Evolutionary conservation across 2,113 vertebrate species (phyloP), one percentile per base, ranked within the genome.

Genomic region (Myrmecophaga tridactyla): DNA sequence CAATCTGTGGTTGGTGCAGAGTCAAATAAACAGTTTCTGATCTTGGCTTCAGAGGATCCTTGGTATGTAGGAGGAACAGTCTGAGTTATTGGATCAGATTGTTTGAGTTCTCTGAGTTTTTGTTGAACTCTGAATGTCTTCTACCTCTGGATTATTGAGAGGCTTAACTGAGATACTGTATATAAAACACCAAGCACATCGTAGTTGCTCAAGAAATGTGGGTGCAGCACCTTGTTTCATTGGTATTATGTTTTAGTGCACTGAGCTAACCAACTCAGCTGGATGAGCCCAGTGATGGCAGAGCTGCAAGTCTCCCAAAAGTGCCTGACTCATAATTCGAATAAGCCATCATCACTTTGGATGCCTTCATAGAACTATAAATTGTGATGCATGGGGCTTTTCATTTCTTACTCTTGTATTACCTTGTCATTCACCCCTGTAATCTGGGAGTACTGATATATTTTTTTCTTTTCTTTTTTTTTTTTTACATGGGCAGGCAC

Each of bases 81-180:
- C 62, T 69, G 63, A 77, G 31, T 87, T 70, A 41, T 83, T 34
- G 62, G 65, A 77, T 65, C n/a, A 56, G 81, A 84, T 93, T 53
- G 76, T 69, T 83, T 96, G 41, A 80, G 43, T 60, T 62, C 72
- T 80, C 58, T 53, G 85, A 80, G 39, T 12, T 84, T 73, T 27
- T 56, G 46, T 48, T 82, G 88, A n/a, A 84, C 80, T 87, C 53
- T 11, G 53, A 96, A 39, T 70, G 77, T 53, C 89, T 92, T 46
- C 36, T 53, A 83, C 31, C 7, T 72, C 1, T 4, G 51, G 88
- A n/a, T n/a, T 78, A 11, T 39, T 58, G 27, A 25, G 53, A 95
- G 65, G 81, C 31, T 94, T 85, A 60, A 75, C 11, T 83, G 62
- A 93, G 17, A 69, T 21, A 48, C 27, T 36, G 14, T 20, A 60